Conservation (phyloP, 2,888 invertebrate genomes). For the Eupithecia abbreviata region DNA sequence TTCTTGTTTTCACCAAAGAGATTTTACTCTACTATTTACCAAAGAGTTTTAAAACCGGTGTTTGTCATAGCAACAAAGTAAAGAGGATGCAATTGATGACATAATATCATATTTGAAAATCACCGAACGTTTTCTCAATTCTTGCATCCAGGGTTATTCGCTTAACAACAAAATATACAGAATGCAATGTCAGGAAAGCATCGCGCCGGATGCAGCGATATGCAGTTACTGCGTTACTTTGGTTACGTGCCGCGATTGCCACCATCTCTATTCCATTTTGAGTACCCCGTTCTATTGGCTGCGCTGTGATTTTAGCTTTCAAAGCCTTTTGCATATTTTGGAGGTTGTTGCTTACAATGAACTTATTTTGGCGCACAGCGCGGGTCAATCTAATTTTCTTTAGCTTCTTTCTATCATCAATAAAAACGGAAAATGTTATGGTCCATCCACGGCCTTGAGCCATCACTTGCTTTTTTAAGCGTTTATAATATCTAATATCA, state of each 20-base stretch:
- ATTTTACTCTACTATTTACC: not conserved
- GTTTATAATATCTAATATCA: no score
- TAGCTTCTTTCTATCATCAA: not conserved
- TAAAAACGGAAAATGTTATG: not conserved
- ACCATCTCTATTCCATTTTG: constrained; percentile 72
- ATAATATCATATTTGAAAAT: not conserved
- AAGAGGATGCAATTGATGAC: not conserved
- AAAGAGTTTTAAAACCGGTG: not conserved
- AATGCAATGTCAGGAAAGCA: constrained; percentile 27
- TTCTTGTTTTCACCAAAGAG: not conserved
- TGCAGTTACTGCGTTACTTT: constrained; percentile 12
- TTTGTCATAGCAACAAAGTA: not conserved
- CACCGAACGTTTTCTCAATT: not conserved
- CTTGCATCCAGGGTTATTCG: constrained; percentile 13
- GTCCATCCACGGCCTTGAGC: not conserved
- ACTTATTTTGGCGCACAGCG: constrained; percentile 14
- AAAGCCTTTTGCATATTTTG: constrained; percentile 20
- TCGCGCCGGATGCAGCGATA: constrained; percentile 33
- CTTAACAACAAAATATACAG: constrained; percentile 26
- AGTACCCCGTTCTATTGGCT: constrained; percentile 65
- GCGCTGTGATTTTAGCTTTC: constrained; percentile 59
- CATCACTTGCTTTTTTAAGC: not conserved
- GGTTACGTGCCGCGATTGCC: constrained; percentile 47
- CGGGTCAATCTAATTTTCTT: not conserved
- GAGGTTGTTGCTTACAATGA: not conserved